Base-by-base conservation (phyloP, 1,140 invertebrate species). In the Drosophila lacertosa region DNA sequence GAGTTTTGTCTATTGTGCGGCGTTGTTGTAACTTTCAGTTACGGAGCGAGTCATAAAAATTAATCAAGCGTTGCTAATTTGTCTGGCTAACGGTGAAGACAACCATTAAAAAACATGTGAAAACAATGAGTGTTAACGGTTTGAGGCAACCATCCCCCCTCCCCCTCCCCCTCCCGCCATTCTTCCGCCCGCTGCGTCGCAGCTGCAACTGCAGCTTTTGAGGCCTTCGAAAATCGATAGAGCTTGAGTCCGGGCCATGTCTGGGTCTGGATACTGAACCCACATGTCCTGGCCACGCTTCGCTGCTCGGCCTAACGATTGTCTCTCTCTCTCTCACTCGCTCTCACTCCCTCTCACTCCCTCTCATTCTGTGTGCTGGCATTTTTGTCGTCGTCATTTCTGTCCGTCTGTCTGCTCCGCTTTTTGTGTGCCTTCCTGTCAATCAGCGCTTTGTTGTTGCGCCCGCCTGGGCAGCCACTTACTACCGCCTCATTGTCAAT, bases 401-500 rank as follows among this genome's bases (percentile, higher is more conserved):
- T 11, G 40, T 22, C 24, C 5, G 24, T 18, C 45, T 16, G 5
- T 18, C 1, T 48, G 40, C 22, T 35, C 32, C 29, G 60, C 51
- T 57, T 70, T 70, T 57, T 70, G 51, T 70, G 51, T 73, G 79
- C 59, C 72, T 76, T 73, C 63, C 80, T 84, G 80, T 84, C 80
- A 84, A 84, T 84, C 80, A 84, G 81, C 80, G 77, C 81, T 86
- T 84, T 84, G 80, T 80, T 83, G 80, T 69, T 69, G 75, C 57
- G 29, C 48, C 64, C 48, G 60, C 42, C 69, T 70, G 78, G 78
- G 48, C 79, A 84, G 81, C 66, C 80, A 84, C 81, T 84, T 84
- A 84, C 77, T 80, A 84, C 80, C 77, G 80, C 72, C 76, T 76
- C 80, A 83, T 84, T 84, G 81, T 77, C 80, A 84, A 84, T 84